These are phyloP conservation scores for Percina caprodes DNA, from an alignment of 2,113 vertebrate species.

Conservation along the genomic window DNA sequence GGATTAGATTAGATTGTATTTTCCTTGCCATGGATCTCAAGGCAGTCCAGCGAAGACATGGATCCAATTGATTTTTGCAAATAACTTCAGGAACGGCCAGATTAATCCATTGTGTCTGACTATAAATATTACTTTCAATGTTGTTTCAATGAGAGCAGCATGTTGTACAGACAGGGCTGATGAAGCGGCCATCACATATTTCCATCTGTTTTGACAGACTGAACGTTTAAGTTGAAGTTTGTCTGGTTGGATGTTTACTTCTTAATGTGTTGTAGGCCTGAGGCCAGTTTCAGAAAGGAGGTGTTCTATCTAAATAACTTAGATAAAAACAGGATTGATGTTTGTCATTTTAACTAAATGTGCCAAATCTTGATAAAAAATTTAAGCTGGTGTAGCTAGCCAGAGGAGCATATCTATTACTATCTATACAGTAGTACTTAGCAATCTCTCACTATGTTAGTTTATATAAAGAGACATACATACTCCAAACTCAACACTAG, in stretches of 20 bases:
- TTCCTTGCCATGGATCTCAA: conserved; percentile 42
- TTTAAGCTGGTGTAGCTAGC: not conserved
- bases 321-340: too few relatives aligned
- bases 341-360: too few relatives aligned
- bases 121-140: conserved; percentile 19
- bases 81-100: conserved; percentile 29
- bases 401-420: too few relatives aligned
- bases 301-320: too few relatives aligned
- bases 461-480: too few relatives aligned
- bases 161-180: conserved; percentile 11
- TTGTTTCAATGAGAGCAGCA: not conserved
- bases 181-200: not conserved
- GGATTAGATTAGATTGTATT: conserved; percentile 61
- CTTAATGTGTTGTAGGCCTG: not conserved
- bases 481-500: too few relatives aligned
- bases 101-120: conserved; percentile 36
- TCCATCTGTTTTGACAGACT: conserved; percentile 10
- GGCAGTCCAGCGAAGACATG: conserved; percentile 36
- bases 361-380: not conserved
- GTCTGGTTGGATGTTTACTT: not conserved
- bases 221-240: not conserved
- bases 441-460: too few relatives aligned
- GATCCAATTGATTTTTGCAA: conserved; percentile 50
- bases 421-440: too few relatives aligned
- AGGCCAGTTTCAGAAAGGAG: not conserved